Base-by-base conservation (phyloP, 2,113 vertebrate genomes). In the Nothocercus nigrocapillus region DNA sequence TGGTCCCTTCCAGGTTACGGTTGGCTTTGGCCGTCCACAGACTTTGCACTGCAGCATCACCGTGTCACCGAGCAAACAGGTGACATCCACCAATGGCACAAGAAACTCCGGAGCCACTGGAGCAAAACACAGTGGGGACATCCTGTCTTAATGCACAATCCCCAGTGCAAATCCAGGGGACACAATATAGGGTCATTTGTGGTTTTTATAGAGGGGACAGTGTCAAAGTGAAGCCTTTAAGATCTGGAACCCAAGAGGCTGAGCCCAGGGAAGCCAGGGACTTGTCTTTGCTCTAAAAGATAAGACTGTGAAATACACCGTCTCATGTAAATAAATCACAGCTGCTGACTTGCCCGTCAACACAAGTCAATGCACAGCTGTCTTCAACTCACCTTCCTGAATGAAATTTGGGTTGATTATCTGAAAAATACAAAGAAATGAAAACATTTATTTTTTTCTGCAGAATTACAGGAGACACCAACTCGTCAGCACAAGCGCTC, bases 401-500 rank as follows among this genome's bases (percentile, higher is more conserved):
- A 99, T 99, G 98, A 99, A 99, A 98, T 99, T 99, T 77, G 99
- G 99, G 97, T 99, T 99, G 97, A 99, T 98, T 96, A 99, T 98
- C 99, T 99, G 98, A 91, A 98, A 98, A 97, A 97, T 78, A 98
- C 72, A 96, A 93, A 97, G 93, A 98, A 94, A 97, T n/a, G 95
- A 77, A 92, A 85, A 85, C 45, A 90, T 96, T 97, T 89, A 96
- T 94, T 97, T 75, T 47, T 49, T 91, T 82, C 66, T 85, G 69
- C 49, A 27, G 32, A 76, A 44, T 56, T 67, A 53, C 45, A 74
- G 81, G 78, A 82, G 36, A 32, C 5, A 1, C 58, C 16, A 54
- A 61, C 28, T 42, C 28, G 62, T 40, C 68, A 47, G 70, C 36
- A 54, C 15, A 42, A 93, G 38, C 40, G 74, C 53, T 8, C 53